Conservation (phyloP, 2,113 vertebrate genomes). For the Anas platyrhynchos region DNA sequence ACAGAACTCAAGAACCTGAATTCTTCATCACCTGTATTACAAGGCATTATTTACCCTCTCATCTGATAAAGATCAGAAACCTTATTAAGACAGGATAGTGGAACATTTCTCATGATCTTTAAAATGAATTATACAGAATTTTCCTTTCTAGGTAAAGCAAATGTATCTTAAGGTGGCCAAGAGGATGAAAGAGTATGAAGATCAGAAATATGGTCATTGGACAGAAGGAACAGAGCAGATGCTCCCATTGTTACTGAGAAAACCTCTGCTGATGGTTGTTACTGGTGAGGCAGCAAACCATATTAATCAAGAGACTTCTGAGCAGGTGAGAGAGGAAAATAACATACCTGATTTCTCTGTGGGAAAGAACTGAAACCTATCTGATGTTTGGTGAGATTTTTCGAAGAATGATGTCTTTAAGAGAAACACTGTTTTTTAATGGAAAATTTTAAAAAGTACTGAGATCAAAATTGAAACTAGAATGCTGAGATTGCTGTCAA, state of each 20-base stretch:
- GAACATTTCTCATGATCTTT: background rate
- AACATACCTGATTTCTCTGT: background rate
- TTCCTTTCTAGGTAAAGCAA: constrained; percentile 79
- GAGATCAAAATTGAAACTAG: background rate
- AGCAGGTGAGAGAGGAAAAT: constrained; percentile 50
- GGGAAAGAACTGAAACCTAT: background rate
- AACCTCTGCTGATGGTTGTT: constrained; percentile 71
- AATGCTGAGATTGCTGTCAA: background rate
- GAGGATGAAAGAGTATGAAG: constrained; percentile 83
- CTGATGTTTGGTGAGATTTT: background rate
- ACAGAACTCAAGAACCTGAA: background rate
- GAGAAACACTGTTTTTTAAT: background rate
- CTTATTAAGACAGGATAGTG: background rate
- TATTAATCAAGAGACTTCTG: background rate
- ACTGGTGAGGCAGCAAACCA: background rate
- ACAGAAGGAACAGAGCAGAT: constrained; percentile 53
- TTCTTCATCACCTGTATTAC: background rate
- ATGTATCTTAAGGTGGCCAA: constrained; percentile 82
- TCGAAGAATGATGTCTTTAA: background rate
- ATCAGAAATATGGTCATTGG: constrained; percentile 82
- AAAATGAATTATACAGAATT: background rate
- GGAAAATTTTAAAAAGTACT: background rate
- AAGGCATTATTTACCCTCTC: background rate
- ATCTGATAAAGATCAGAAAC: background rate
- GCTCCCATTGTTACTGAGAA: constrained; percentile 83